Percentiles rank a stretch among this genome's conserved stretches.
These are phyloP conservation scores for Habroteleia sp. DNA, from an alignment of 2,888 invertebrate species.

Conservation along the genomic window DNA sequence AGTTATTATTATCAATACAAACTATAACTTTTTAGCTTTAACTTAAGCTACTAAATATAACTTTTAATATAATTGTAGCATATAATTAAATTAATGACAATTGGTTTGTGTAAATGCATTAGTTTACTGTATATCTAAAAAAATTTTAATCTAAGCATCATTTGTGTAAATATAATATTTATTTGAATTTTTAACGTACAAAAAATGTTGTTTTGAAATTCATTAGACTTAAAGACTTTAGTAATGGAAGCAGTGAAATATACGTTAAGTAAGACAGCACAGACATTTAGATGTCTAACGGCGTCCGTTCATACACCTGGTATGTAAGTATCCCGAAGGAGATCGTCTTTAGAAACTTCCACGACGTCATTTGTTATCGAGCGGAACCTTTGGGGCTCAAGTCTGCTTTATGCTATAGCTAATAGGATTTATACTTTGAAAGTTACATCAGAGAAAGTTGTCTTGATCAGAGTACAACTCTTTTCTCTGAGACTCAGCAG, in stretches of 20 bases:
- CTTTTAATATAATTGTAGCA: too few relatives aligned
- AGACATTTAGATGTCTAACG: slow-evolving; percentile 25
- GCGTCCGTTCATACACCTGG: slow-evolving; percentile 47
- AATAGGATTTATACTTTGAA: slow-evolving; percentile 62
- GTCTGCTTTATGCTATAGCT: slow-evolving; percentile 57
- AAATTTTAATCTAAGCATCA: too few relatives aligned
- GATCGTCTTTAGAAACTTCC: slow-evolving; percentile 62
- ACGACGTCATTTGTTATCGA: slow-evolving; percentile 62
- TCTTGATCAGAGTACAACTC: slow-evolving; percentile 51
- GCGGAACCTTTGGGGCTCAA: slow-evolving; percentile 47
- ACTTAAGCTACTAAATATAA: too few relatives aligned
- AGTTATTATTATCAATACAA: too few relatives aligned
- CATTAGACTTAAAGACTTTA: slow-evolving; percentile 18
- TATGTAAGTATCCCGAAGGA: slow-evolving; percentile 58
- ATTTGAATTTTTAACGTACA: too few relatives aligned
- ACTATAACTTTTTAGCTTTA: too few relatives aligned
- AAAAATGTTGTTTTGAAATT: slow-evolving; percentile 6
- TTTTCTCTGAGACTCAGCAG: slow-evolving; percentile 39
- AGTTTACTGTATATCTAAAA: too few relatives aligned
- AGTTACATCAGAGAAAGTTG: slow-evolving; percentile 56
- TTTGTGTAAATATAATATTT: too few relatives aligned
- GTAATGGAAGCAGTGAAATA: slow-evolving; percentile 29
- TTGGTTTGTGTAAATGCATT: too few relatives aligned
- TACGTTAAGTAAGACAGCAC: slow-evolving; percentile 14
- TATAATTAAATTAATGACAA: too few relatives aligned